Evolutionary conservation across 2,113 vertebrate species (phyloP).

Genomic region (Chauna torquata): DNA sequence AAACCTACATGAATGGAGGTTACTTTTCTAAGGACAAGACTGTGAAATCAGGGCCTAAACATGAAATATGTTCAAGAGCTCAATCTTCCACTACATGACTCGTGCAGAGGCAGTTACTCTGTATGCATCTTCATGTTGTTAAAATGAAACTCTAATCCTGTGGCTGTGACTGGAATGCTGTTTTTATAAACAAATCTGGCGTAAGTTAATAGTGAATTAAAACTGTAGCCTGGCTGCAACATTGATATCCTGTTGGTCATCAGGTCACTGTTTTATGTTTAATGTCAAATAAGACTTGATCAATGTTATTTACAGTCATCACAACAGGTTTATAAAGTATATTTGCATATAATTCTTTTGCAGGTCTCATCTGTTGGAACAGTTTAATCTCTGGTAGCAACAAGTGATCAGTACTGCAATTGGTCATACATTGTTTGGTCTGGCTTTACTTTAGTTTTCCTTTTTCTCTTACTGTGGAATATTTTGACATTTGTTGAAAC

Average conservation of each 20-base stretch:
- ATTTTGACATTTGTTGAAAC: conserved; percentile 39
- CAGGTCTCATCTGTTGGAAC: background rate
- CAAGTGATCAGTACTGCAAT: background rate
- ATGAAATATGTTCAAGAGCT: background rate
- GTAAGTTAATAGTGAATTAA: background rate
- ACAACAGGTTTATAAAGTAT: background rate
- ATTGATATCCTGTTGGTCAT: background rate
- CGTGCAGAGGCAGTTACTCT: background rate
- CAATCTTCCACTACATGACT: background rate
- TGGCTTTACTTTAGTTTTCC: conserved; percentile 37
- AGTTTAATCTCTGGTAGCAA: background rate
- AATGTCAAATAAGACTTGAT: background rate
- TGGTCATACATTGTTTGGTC: background rate
- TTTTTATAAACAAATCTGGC: background rate
- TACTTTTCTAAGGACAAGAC: background rate
- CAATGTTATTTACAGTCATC: background rate
- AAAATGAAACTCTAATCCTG: background rate
- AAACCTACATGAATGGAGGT: background rate
- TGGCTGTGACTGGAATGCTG: background rate
- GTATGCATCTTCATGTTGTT: background rate
- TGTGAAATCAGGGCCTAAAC: background rate
- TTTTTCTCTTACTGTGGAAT: conserved; percentile 25
- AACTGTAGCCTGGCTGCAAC: background rate
- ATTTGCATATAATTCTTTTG: background rate
- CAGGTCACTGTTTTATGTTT: background rate